Conservation (phyloP, 2,113 vertebrate species). For the Ovibos moschatus region DNA sequence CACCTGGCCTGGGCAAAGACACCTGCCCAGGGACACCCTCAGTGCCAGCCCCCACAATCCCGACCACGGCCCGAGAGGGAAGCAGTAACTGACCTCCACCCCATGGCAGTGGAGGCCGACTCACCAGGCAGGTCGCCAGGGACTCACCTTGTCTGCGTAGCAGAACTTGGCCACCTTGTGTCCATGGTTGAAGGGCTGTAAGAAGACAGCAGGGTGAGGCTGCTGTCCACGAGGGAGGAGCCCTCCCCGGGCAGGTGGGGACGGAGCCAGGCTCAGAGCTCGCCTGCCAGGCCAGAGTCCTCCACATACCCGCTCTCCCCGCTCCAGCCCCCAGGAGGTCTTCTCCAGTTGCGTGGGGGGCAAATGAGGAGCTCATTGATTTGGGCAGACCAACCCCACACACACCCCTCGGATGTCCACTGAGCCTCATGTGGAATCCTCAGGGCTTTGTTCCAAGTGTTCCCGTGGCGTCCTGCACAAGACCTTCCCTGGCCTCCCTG, state of each 20-base stretch:
- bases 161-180: conserved; percentile 97
- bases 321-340: accelerated
- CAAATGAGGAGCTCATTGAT: not conserved
- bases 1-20: not conserved
- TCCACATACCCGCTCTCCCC: accelerated
- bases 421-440: not conserved
- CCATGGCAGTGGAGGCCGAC: accelerated
- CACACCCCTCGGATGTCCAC: accelerated
- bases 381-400: not conserved
- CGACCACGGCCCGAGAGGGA: accelerated
- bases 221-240: not conserved
- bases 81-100: accelerated
- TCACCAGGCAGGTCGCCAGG: accelerated
- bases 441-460: not conserved
- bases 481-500: not conserved
- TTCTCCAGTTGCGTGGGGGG: not conserved
- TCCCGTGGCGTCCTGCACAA: no score
- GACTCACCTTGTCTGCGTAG: conserved; percentile 93
- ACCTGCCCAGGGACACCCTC: not conserved
- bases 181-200: conserved; percentile 92
- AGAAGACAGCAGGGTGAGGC: not conserved
- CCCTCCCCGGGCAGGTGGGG: not conserved
- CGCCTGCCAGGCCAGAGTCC: not conserved
- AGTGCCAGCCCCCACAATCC: accelerated
- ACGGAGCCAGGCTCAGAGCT: accelerated